Evolutionary conservation across 2,888 invertebrate species (phyloP).

Genomic region (Andrena bucephala): DNA sequence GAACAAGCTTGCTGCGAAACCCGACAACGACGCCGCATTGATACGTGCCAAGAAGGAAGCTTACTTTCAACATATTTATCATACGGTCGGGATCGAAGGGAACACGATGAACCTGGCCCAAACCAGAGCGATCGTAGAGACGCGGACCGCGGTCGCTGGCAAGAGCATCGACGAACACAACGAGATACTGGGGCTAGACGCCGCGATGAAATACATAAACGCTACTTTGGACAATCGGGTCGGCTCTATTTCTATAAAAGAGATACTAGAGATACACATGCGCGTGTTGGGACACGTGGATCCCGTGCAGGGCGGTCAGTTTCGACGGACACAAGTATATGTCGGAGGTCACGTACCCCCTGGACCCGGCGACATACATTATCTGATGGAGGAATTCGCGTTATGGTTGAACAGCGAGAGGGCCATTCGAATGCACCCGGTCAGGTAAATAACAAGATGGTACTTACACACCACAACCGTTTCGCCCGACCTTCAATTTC

Average conservation of each 20-base stretch:
- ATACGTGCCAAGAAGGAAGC: conserved; percentile 96
- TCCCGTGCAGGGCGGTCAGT: conserved; percentile 95
- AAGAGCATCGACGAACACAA: conserved; percentile 99
- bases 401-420: conserved; percentile 97
- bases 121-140: conserved; percentile 96
- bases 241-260: conserved; percentile 92
- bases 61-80: conserved; percentile 98
- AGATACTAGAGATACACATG: conserved; percentile 96
- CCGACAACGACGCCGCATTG: conserved; percentile 92
- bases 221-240: conserved; percentile 92
- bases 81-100: conserved; percentile 98
- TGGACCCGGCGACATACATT: conserved; percentile 92
- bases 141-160: conserved; percentile 93
- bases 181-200: conserved; percentile 97
- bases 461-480: background rate
- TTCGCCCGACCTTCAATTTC: background rate
- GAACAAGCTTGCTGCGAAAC: conserved; percentile 92
- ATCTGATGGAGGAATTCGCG: conserved; percentile 95
- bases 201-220: conserved; percentile 97
- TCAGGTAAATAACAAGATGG: conserved; percentile 86
- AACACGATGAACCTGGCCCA: conserved; percentile 98
- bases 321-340: conserved; percentile 96
- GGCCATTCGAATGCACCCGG: conserved; percentile 94
- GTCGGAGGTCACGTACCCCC: conserved; percentile 98
- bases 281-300: conserved; percentile 98